Conservation (phyloP, 2,888 invertebrate genomes). For the Zootermopsis nevadensis region DNA sequence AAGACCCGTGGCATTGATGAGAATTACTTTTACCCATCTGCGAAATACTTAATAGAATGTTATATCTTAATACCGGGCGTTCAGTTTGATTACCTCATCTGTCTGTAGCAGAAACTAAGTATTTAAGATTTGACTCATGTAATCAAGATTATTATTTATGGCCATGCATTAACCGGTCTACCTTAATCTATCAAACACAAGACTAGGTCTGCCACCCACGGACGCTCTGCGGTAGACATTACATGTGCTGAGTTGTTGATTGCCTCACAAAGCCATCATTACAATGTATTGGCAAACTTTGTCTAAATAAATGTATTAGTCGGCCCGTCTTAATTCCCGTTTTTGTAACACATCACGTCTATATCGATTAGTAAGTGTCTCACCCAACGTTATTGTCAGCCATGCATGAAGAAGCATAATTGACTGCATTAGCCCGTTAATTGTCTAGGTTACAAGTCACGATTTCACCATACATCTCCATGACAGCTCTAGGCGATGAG, state of each 20-base stretch:
- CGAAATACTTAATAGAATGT: too few species aligned
- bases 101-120: too few species aligned
- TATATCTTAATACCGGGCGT: too few species aligned
- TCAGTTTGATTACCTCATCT: too few species aligned
- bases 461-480: not conserved
- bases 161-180: too few species aligned
- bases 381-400: not conserved
- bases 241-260: not conserved
- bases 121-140: too few species aligned
- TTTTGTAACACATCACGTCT: not conserved
- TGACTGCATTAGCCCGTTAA: not conserved
- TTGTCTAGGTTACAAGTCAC: not conserved
- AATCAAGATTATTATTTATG: too few species aligned
- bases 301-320: not conserved
- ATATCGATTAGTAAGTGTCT: not conserved
- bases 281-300: not conserved
- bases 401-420: constrained; percentile 4
- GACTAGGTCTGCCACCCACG: not conserved
- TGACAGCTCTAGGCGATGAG: not conserved
- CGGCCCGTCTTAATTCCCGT: not conserved
- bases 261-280: not conserved
- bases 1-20: too few species aligned
- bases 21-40: too few species aligned
- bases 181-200: not conserved
- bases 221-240: not conserved